These are phyloP conservation scores for Drosophila pallidifrons DNA, from an alignment of 1,140 invertebrate species.

Conservation along the genomic window DNA sequence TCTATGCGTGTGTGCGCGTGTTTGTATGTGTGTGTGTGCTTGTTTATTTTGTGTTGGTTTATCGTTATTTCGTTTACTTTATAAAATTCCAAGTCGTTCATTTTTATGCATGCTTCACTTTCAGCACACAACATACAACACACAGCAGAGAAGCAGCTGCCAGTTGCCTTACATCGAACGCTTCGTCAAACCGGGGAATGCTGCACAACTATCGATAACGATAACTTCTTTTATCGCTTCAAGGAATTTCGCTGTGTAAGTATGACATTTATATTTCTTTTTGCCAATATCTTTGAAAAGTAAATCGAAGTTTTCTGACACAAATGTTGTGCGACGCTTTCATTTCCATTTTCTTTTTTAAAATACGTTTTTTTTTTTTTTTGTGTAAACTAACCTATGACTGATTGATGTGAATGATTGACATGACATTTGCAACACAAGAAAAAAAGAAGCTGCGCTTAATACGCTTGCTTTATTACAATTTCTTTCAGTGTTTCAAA, in stretches of 20 bases:
- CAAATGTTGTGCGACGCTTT: no score
- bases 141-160: background rate
- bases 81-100: conserved; percentile 76
- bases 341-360: no score
- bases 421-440: no score
- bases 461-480: no score
- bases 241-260: background rate
- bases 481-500: no score
- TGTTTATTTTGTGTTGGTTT: conserved; percentile 69
- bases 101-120: conserved; percentile 39
- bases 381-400: no score
- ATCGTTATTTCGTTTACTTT: conserved; percentile 79
- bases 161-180: background rate
- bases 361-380: no score
- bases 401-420: no score
- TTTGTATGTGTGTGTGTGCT: conserved; percentile 34
- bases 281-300: no score
- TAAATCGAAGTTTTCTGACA: no score
- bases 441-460: no score
- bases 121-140: background rate
- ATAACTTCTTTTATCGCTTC: background rate
- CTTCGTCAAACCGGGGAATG: background rate
- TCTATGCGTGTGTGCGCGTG: conserved; percentile 16
- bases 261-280: background rate
- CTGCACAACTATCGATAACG: conserved; percentile 4